Base-by-base conservation (phyloP, 2,797 vertebrate genomes). In the Pseudochaenichthys georgianus region DNA sequence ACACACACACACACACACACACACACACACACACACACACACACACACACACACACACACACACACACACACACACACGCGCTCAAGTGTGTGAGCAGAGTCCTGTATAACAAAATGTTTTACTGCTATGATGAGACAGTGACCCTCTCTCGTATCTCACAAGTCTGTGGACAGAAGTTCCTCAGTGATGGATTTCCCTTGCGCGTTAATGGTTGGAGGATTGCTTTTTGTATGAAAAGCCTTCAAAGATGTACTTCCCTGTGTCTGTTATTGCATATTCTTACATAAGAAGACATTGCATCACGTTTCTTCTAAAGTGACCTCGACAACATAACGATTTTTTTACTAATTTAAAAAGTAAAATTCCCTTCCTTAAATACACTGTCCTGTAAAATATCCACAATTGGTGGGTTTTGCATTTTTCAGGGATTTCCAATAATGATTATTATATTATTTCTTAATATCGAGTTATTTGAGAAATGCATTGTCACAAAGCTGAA, bases 181-280 rank as follows among this genome's bases (percentile, higher is more conserved):
- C 21, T 31, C 75, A 48, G 69, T 83, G 81, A 83, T 84, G 67
- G 75, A 84, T 81, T 73, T 63, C 55, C 50, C 19, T 45, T 69
- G 67, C 64, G 73, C 70, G 67, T 16, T 68, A 72, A 79, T 63
- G 53, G 58, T 72, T 8, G 55, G n/a, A 55, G 5, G 43, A 68
- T 58, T 72, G 43, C 3, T 42, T 23, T 7, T 4, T 53, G 9
- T 28, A 23, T 53, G 28, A 1, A 16, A 7, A 28, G 52, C 19
- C 21, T 57, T 13, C 17, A 23, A 13, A n/a, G 9, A 53, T 57
- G 67, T 64, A 17, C 51, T 48, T 53, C 60, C 75, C 34, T 52
- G 41, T 63, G 19, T 66, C 51, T 72, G 55, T 53, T 59, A 13
- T 72, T 65, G n/a, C 19, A 47, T 48, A 41, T 52, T 60, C 51